phyloP scores from a whole-genome alignment of 2,888 invertebrate species.

The Neocrepidodera transversa region DNA sequence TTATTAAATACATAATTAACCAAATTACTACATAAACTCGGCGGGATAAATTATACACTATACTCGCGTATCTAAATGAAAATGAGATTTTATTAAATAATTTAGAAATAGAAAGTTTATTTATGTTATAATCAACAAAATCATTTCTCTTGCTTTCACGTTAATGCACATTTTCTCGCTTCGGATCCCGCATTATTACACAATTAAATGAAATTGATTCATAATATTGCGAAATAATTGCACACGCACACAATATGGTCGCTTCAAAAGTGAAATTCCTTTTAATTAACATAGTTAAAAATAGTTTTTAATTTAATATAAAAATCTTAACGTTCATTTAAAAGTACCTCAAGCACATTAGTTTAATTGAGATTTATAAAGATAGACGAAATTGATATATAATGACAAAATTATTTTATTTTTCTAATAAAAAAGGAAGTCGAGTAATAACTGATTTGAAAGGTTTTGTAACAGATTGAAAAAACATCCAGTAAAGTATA shows the following conservation, averaged over 20 bases:
- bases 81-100: constrained; percentile 29
- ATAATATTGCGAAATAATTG: constrained; percentile 30
- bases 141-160: constrained; percentile 39
- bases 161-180: constrained; percentile 39
- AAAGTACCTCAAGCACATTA: too few species aligned
- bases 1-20: too few species aligned
- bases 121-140: constrained; percentile 33
- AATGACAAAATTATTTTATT: too few species aligned
- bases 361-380: too few species aligned
- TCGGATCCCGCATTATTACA: constrained; percentile 33
- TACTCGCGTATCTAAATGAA: constrained; percentile 12
- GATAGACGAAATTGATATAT: too few species aligned
- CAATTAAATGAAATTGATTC: constrained; percentile 35
- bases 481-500: too few species aligned
- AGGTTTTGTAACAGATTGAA: too few species aligned
- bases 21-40: too few species aligned
- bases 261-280: constrained; percentile 22
- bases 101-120: constrained; percentile 38
- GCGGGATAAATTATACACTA: too few species aligned
- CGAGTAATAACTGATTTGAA: too few species aligned
- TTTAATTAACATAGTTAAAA: constrained; percentile 10
- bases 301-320: not conserved
- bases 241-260: constrained; percentile 25
- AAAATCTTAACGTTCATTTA: too few species aligned
- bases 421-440: too few species aligned